A percentile compares a stretch with the other conserved stretches of the same genome.
These are phyloP conservation scores for Parnassius smintheus DNA, from an alignment of 2,888 invertebrate genomes.

Conservation along the genomic window DNA sequence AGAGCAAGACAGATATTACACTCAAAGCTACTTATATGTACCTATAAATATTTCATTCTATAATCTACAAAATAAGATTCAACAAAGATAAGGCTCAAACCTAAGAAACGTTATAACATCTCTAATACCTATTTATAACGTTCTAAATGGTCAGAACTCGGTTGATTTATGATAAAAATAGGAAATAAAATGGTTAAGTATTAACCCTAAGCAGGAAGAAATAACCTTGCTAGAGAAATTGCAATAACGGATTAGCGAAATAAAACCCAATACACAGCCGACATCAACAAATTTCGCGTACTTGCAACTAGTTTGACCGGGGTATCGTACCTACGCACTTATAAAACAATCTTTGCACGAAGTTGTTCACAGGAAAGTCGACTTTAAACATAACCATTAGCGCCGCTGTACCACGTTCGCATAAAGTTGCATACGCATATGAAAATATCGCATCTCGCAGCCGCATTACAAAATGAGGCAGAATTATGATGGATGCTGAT, in stretches of 20 bases:
- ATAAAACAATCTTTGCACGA: conserved; percentile 40
- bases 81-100: conserved; percentile 17
- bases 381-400: conserved; percentile 40
- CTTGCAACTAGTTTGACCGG: conserved; percentile 56
- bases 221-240: conserved; percentile 42
- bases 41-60: conserved; percentile 1
- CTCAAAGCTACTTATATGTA: too few species aligned
- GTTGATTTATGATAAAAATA: conserved; percentile 14
- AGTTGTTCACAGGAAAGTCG: conserved; percentile 36
- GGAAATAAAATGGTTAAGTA: conserved; percentile 12
- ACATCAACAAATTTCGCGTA: conserved; percentile 56
- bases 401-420: conserved; percentile 33
- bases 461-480: conserved; percentile 75
- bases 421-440: conserved; percentile 51
- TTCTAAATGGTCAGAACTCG: conserved; percentile 11
- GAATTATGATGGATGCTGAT: conserved; percentile 80
- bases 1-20: too few species aligned
- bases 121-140: conserved; percentile 15
- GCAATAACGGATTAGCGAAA: conserved; percentile 52
- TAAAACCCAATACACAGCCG: conserved; percentile 47
- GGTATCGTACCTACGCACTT: conserved; percentile 47
- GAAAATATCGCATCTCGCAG: conserved; percentile 63
- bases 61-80: conserved; percentile 10
- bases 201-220: conserved; percentile 22
- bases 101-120: conserved; percentile 18